These are phyloP conservation scores for Petrocephalus schoutedeni DNA, from an alignment of 2,797 vertebrate species.

Conservation along the genomic window DNA sequence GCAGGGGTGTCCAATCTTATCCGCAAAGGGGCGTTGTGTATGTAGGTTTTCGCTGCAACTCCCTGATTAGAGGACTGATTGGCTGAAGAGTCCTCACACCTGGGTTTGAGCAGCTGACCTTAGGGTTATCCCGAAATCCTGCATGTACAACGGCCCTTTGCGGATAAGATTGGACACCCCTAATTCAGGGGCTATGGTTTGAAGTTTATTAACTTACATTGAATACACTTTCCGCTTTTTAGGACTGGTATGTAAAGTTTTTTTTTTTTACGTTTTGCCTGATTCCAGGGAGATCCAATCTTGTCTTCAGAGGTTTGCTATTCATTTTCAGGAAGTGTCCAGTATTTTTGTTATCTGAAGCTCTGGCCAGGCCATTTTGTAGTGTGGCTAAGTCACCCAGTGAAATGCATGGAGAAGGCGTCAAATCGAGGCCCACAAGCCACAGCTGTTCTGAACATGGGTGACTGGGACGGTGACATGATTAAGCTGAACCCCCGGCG, in stretches of 20 bases:
- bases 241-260: neutral
- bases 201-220: neutral
- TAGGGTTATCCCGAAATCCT: no score
- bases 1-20: no score
- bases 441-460: neutral
- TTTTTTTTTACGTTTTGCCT: neutral
- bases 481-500: neutral
- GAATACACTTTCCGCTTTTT: neutral
- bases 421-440: neutral
- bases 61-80: no score
- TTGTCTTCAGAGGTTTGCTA: neutral
- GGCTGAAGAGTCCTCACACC: no score
- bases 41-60: no score
- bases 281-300: neutral
- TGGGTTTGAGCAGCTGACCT: no score
- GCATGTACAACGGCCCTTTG: no score
- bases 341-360: neutral
- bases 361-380: neutral
- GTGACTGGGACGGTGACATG: neutral
- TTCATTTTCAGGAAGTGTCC: neutral
- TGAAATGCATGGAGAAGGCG: neutral
- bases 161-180: no score
- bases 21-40: no score
- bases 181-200: neutral
- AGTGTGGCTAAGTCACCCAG: no score